Percentiles rank a stretch among this genome's conserved stretches.
Conservation (phyloP, 2,797 vertebrate genomes). For the Bradypodion pumilum region DNA sequence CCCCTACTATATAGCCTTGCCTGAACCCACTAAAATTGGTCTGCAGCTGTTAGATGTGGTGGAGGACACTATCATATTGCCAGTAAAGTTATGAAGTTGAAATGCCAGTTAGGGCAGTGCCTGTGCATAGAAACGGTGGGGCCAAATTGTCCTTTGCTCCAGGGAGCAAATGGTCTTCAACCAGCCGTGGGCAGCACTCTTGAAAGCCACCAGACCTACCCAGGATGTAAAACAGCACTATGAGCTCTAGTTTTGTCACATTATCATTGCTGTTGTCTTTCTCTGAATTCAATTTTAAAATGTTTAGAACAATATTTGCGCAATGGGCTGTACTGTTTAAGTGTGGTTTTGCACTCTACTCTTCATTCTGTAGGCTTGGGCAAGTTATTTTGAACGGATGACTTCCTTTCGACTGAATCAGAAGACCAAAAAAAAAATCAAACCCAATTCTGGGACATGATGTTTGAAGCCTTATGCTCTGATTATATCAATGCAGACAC, state of each 20-base stretch:
- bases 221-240: background rate
- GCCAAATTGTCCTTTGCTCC: background rate
- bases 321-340: background rate
- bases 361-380: background rate
- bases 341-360: background rate
- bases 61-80: no score
- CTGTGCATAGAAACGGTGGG: background rate
- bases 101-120: background rate
- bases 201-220: background rate
- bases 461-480: background rate
- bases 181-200: background rate
- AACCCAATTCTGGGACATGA: background rate
- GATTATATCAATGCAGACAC: constrained; percentile 1
- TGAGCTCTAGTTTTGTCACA: background rate
- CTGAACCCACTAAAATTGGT: no score
- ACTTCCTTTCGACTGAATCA: background rate
- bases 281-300: background rate
- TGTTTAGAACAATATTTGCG: background rate
- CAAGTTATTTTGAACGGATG: background rate
- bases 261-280: background rate
- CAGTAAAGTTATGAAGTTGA: no score
- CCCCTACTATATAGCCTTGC: no score
- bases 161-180: background rate
- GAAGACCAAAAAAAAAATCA: constrained; percentile 8
- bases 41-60: no score